Conservation (phyloP, 2,113 vertebrate genomes). For the Corythornis vintsioides region DNA sequence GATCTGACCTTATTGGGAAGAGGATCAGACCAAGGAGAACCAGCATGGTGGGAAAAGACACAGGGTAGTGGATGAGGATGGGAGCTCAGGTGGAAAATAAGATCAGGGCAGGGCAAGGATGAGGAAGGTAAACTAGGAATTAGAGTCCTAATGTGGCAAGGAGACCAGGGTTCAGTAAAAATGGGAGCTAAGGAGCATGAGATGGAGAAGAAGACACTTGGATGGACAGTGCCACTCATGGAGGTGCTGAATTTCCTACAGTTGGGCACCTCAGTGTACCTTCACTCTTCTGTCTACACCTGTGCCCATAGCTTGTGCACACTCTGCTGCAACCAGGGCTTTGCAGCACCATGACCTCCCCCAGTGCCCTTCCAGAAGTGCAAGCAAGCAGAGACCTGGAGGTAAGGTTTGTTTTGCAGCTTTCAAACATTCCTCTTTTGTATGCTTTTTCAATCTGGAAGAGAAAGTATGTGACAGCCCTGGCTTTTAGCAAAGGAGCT, state of each 20-base stretch:
- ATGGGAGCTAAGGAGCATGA: neutral
- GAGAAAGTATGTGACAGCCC: neutral
- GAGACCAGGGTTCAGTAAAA: neutral
- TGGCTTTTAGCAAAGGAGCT: neutral
- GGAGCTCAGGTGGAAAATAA: neutral
- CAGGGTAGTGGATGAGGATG: neutral
- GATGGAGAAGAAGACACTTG: neutral
- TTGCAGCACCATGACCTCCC: neutral
- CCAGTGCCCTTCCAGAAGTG: neutral
- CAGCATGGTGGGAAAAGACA: neutral
- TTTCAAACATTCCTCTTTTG: neutral
- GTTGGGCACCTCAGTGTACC: neutral
- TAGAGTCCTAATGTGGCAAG: neutral
- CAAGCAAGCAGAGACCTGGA: neutral
- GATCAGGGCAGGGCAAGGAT: neutral
- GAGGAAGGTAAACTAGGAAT: neutral
- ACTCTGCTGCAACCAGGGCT: neutral
- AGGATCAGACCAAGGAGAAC: neutral
- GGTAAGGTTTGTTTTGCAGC: neutral
- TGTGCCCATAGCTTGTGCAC: neutral
- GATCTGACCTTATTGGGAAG: neutral
- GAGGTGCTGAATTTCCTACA: neutral
- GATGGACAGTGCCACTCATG: neutral
- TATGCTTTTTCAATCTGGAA: neutral
- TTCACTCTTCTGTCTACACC: neutral